phyloP scores from a whole-genome alignment of 2,888 invertebrate genomes.

The Drosophila stalkeri region DNA sequence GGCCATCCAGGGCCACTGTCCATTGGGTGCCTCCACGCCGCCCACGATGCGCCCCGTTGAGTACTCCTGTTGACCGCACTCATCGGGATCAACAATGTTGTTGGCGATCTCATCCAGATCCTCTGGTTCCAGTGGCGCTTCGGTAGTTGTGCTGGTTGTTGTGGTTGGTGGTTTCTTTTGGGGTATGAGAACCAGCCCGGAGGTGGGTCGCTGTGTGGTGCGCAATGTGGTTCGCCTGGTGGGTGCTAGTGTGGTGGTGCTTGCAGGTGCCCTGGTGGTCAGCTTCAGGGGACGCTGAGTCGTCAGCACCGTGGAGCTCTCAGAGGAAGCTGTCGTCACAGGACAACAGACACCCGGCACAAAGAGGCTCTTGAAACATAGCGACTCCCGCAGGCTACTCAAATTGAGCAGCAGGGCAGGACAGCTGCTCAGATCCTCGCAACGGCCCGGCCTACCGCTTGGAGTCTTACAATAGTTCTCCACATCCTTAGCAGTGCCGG shows the following conservation, averaged over 20 bases:
- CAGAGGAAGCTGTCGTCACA: constrained; percentile 71
- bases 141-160: constrained; percentile 86
- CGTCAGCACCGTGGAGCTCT: constrained; percentile 79
- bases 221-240: constrained; percentile 82
- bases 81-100: constrained; percentile 85
- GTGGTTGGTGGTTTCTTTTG: constrained; percentile 85
- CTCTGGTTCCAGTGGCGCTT: constrained; percentile 75
- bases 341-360: constrained; percentile 97
- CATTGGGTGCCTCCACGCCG: constrained; percentile 92
- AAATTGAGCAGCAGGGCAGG: constrained; percentile 93
- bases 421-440: constrained; percentile 95
- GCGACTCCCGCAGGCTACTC: constrained; percentile 92
- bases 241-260: constrained; percentile 75
- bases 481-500: constrained; percentile 86
- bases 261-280: constrained; percentile 79
- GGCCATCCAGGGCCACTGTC: constrained; percentile 98
- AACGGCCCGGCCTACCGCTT: constrained; percentile 91
- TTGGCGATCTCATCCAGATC: constrained; percentile 73
- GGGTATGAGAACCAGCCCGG: constrained; percentile 81
- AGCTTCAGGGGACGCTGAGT: constrained; percentile 82
- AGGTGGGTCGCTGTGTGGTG: constrained; percentile 71
- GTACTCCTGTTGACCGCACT: constrained; percentile 93
- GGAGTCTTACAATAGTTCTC: constrained; percentile 92
- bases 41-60: constrained; percentile 96
- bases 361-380: constrained; percentile 96